These are phyloP conservation scores for Cherax destructor DNA, from an alignment of 1,140 invertebrate species.

Conservation along the genomic window DNA sequence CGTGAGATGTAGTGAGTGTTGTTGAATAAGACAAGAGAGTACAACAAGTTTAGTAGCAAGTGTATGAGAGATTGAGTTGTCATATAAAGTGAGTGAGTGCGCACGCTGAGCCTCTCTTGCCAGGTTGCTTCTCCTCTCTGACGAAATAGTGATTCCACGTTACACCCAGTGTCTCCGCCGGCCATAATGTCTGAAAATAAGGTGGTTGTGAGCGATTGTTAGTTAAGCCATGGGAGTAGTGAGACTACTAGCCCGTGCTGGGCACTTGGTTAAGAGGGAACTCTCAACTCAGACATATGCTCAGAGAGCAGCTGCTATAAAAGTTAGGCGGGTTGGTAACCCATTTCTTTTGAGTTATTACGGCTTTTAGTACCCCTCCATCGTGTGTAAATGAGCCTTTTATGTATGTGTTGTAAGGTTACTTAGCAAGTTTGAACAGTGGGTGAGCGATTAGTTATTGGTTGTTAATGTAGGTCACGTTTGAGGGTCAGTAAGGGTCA, in stretches of 20 bases:
- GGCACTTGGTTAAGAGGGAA: not conserved
- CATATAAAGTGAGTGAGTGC: not conserved
- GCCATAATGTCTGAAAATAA: conserved; percentile 6
- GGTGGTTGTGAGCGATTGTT: not conserved
- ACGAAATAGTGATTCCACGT: not conserved
- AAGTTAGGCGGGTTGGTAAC: conserved; percentile 3
- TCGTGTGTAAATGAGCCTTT: not conserved
- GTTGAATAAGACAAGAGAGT: too few species aligned
- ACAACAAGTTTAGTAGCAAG: too few species aligned
- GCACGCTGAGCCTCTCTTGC: not conserved
- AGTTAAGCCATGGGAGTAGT: not conserved
- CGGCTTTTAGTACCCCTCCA: not conserved
- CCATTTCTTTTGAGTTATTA: not conserved
- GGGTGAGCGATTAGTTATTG: not conserved
- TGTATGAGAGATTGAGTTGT: too few species aligned
- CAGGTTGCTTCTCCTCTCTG: not conserved
- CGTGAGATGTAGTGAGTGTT: too few species aligned
- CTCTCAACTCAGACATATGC: not conserved
- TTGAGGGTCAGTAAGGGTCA: too few species aligned
- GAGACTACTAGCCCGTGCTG: not conserved
- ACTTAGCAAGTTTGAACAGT: not conserved
- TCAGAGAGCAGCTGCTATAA: not conserved
- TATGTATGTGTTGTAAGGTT: not conserved
- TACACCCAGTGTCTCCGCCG: not conserved
- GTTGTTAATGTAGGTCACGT: not conserved